phyloP scores from a whole-genome alignment of 2,113 vertebrate genomes.

The Zosterops hypoxanthus region DNA sequence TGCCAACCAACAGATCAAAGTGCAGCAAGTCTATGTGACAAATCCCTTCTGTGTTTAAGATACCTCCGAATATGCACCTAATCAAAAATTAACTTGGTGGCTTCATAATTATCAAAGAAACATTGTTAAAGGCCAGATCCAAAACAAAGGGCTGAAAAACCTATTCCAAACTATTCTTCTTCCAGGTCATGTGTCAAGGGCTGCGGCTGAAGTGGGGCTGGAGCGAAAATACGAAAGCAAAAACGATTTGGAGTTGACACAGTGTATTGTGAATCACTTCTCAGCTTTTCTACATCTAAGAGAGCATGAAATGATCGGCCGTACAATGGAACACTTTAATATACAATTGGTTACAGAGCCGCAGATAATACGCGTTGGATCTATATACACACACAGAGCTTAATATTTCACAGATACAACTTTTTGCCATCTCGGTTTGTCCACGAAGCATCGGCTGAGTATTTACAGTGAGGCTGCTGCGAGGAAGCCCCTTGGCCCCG shows the following conservation, averaged over 20 bases:
- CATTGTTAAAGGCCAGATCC: neutral
- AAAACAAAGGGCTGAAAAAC: neutral
- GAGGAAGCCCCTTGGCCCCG: neutral
- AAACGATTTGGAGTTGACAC: constrained; percentile 46
- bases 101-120: neutral
- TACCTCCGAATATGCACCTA: neutral
- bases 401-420: constrained; percentile 43
- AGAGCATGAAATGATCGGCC: constrained; percentile 25
- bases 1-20: neutral
- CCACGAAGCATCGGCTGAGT: constrained; percentile 18
- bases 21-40: neutral
- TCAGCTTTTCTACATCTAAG: constrained; percentile 52
- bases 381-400: constrained; percentile 62
- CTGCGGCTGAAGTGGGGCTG: neutral
- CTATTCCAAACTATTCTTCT: neutral
- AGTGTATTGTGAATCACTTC: constrained; percentile 65
- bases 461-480: constrained; percentile 35
- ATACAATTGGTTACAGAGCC: constrained; percentile 57
- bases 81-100: neutral
- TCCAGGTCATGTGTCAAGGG: neutral
- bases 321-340: constrained; percentile 50
- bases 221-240: constrained; percentile 50
- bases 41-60: neutral
- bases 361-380: constrained; percentile 8
- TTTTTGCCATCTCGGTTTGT: constrained; percentile 11